Percentiles rank a stretch among this genome's conserved stretches.
These are phyloP conservation scores for Eupithecia insigniata DNA, from an alignment of 2,888 invertebrate species.

Conservation along the genomic window DNA sequence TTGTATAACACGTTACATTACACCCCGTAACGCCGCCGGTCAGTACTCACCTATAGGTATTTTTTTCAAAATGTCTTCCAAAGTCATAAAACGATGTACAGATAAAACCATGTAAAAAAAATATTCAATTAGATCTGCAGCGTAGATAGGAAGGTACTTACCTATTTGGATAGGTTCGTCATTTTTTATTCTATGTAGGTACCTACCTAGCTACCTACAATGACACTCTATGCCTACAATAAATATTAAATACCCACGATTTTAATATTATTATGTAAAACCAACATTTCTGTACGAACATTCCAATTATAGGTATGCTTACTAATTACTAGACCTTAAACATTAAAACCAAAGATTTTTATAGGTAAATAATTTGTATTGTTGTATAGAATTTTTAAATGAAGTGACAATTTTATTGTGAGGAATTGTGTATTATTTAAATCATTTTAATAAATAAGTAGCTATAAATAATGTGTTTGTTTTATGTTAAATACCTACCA, in stretches of 20 bases:
- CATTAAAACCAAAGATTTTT: slow-evolving; percentile 17
- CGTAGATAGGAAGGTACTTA: not conserved
- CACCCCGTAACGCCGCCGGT: too few relatives aligned
- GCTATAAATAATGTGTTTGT: not conserved
- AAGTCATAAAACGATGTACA: not conserved
- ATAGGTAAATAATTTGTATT: slow-evolving; percentile 6
- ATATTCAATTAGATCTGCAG: not conserved
- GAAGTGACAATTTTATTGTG: not conserved
- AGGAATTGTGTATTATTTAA: slow-evolving; percentile 7
- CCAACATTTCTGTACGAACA: not conserved
- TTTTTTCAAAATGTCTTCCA: slow-evolving; percentile 19
- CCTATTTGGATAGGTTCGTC: not conserved
- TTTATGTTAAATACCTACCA: not conserved
- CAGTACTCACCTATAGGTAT: not conserved
- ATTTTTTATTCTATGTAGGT: slow-evolving; percentile 3
- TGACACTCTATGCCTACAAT: too few relatives aligned
- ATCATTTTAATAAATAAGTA: not conserved
- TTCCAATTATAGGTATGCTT: not conserved
- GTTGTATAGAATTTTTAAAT: slow-evolving; percentile 4
- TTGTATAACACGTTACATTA: too few relatives aligned
- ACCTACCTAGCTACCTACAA: not conserved
- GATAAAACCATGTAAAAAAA: not conserved
- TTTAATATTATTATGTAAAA: not conserved
- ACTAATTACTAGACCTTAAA: not conserved
- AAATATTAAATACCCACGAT: not conserved